phyloP scores from a whole-genome alignment of 2,113 vertebrate genomes.

The Hippocampus barbouri region DNA sequence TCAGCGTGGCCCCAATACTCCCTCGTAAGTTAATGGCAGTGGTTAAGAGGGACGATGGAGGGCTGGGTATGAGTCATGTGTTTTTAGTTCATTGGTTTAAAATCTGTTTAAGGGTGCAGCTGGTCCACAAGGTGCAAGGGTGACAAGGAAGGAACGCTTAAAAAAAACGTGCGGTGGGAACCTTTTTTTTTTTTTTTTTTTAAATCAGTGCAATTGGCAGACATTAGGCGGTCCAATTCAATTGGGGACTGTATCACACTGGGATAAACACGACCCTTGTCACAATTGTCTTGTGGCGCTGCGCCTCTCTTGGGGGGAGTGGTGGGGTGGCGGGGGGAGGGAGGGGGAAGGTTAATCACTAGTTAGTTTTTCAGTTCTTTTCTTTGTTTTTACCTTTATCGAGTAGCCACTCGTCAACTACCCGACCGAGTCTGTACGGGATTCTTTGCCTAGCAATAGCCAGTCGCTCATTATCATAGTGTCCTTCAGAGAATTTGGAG shows the following conservation, averaged over 20 bases:
- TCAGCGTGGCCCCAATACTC: not conserved
- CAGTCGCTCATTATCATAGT: constrained; percentile 99
- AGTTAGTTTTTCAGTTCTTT: constrained; percentile 77
- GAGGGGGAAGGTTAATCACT: constrained; percentile 74
- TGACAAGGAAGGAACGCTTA: constrained; percentile 46
- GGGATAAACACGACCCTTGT: constrained; percentile 42
- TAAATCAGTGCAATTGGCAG: constrained; percentile 12
- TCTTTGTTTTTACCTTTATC: constrained; percentile 94
- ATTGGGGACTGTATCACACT: constrained; percentile 11
- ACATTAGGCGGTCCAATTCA: constrained; percentile 40
- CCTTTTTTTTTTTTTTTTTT: not conserved
- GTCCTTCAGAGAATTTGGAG: constrained; percentile 98
- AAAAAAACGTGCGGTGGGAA: not conserved
- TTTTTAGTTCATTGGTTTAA: constrained; percentile 69
- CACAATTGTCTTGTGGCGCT: constrained; percentile 67
- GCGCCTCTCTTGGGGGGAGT: constrained; percentile 77
- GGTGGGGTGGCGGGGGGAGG: constrained; percentile 43
- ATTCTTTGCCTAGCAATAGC: constrained; percentile 99
- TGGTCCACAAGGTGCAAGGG: constrained; percentile 58
- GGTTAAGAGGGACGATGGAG: constrained; percentile 65
- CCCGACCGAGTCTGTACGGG: constrained; percentile 98
- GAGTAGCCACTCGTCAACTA: constrained; percentile 99
- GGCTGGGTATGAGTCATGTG: constrained; percentile 80
- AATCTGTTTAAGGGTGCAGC: constrained; percentile 73
- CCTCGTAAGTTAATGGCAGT: constrained; percentile 39